phyloP scores from a whole-genome alignment of 2,888 invertebrate genomes.

The Agriopis aurantiaria region DNA sequence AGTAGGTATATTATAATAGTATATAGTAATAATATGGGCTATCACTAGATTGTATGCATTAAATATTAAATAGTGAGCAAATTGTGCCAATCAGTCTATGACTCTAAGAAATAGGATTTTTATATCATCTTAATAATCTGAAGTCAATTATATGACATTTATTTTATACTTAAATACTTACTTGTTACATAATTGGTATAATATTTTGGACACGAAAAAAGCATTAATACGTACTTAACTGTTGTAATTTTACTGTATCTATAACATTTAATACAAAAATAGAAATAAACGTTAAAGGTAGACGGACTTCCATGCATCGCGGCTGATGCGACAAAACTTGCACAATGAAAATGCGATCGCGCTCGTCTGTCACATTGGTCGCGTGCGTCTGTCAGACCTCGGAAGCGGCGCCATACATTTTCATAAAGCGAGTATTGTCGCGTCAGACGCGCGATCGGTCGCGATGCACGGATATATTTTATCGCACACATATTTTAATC shows the following conservation, averaged over 20 bases:
- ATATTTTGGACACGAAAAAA: not conserved
- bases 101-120: not conserved
- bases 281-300: not conserved
- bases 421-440: too few species aligned
- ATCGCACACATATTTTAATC: not conserved
- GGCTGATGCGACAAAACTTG: too few species aligned
- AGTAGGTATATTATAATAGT: too few species aligned
- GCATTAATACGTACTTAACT: not conserved
- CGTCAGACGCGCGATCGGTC: too few species aligned
- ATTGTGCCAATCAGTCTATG: not conserved
- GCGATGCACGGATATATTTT: too few species aligned
- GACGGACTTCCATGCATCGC: too few species aligned
- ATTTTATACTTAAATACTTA: not conserved
- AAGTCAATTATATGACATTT: not conserved
- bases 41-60: not conserved
- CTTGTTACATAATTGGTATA: too few species aligned
- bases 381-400: too few species aligned
- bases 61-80: not conserved
- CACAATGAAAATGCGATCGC: too few species aligned
- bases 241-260: not conserved
- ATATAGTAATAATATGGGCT: not conserved
- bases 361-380: too few species aligned
- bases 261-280: not conserved
- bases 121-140: not conserved
- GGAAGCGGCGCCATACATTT: too few species aligned